These are phyloP conservation scores for Numida meleagris DNA, from an alignment of 2,113 vertebrate species.

Conservation along the genomic window DNA sequence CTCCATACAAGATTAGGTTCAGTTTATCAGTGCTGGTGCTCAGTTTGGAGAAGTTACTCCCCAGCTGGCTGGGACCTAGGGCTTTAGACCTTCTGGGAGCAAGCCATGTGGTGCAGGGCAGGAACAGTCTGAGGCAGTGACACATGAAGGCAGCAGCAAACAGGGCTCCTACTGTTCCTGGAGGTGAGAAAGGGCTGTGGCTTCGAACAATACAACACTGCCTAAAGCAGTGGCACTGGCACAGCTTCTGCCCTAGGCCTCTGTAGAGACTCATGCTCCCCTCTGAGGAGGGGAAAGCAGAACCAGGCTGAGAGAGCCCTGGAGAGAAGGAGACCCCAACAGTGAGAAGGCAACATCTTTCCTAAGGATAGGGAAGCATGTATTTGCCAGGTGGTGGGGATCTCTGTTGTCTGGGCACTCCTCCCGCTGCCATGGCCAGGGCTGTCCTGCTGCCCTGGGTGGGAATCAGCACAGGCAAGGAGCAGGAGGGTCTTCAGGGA, in stretches of 20 bases:
- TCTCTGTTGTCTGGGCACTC: neutral
- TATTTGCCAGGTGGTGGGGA: neutral
- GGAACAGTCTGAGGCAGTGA: rapidly evolving
- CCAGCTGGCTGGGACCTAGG: neutral
- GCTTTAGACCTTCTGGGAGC: neutral
- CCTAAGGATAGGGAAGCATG: neutral
- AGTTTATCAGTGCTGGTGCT: neutral
- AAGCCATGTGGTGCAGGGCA: neutral
- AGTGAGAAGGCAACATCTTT: neutral
- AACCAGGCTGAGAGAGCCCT: neutral
- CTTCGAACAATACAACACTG: neutral
- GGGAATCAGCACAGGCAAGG: neutral
- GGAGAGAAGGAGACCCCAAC: neutral
- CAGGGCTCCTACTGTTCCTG: too few species aligned
- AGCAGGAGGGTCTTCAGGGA: neutral
- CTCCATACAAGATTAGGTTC: too few species aligned
- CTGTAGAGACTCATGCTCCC: neutral
- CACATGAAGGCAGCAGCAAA: neutral
- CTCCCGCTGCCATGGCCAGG: neutral
- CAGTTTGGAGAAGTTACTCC: neutral
- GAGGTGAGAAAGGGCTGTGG: neutral
- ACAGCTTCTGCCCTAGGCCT: neutral
- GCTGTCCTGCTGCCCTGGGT: neutral
- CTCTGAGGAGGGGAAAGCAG: neutral
- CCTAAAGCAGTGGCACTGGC: neutral